Base-by-base conservation (phyloP, 2,888 invertebrate genomes). In the Seladonia tumulorum region DNA sequence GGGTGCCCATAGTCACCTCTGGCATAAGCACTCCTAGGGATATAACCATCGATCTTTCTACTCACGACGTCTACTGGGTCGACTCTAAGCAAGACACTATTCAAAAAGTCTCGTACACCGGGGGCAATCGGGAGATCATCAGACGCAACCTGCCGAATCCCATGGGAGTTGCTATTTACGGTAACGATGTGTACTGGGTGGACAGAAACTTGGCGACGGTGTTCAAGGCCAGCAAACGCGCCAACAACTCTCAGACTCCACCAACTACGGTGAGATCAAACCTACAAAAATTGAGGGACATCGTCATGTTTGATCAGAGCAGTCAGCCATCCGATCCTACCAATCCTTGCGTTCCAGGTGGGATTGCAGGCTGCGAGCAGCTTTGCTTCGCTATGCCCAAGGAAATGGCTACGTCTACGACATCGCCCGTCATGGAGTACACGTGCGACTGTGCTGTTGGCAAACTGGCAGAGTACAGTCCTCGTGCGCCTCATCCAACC, bases 21-120 rank as follows among this genome's bases (percentile, higher is more conserved):
- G 98, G 98, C n/a, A 98, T 99, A 83, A 97, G 98, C 22, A 97
- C 97, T 91, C 99, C 99, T 0, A 96, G 98, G 84, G 99, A 99
- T 94, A 95, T 99, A 49, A 98, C 98, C 0, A 97, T 99, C 42
- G 99, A 99, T 94, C 98, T 98, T 96, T 95, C 97, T 70, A 99
- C 98, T 0, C 98, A 99, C 93, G 99, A 99, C 94, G 98, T 99
- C 0, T 99, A 98, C 95, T 99, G 99, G 99, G 98, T 99, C 0
- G 99, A 99, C 94, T 98, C 99, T 0, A 97, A 98, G 94, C 96
- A 99, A 47, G 99, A 99, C 94, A 98, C 97, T 92, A 99, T 99
- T 81, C 99, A 99, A 94, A 98, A 98, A 94, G 97, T 98, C n/a
- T 97, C 98, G 0, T 98, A 97, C 94, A 97, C 96, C 49, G 98